Evolutionary conservation across 2,113 vertebrate species (phyloP), one percentile per base, ranked within the genome.

Genomic region (Sialia sialis): DNA sequence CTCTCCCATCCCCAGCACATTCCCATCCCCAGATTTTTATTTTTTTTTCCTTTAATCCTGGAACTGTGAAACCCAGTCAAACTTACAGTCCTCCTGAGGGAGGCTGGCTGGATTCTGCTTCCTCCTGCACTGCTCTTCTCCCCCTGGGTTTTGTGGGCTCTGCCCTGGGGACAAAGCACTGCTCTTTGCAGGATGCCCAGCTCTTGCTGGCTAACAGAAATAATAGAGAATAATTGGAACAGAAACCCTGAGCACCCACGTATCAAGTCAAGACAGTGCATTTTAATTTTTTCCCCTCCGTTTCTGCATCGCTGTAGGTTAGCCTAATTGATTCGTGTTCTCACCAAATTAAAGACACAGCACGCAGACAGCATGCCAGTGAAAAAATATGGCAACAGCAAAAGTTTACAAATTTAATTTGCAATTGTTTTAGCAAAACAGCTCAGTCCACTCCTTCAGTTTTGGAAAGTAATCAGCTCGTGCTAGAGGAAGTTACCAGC

Each of bases 371-470:
- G 60, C 89, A 10, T 77, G 91, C 96, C 95, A 96, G 96, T 67
- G 83, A 54, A 83, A 97, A 97, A 97, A 97, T 92, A 96, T 96
- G 96, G 97, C 97, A 97, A 87, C 74, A 89, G 90, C 60, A 38
- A 94, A 97, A 96, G 94, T 96, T 97, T 93, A 98, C 96, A 96
- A 95, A 94, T 96, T 96, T 96, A 81, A 96, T 97, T 96, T 97
- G 93, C 94, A 63, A 97, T 89, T 97, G 97, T 96, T 97, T 95
- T 96, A 96, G 95, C 94, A 97, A 97, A 98, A 98, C 97, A 97
- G 94, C 93, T 97, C 93, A 94, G 97, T 97, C 96, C 96, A 97
- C 95, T 97, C 96, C 95, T 97, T 97, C 75, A 69, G 89, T 92
- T 97, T 94, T 97, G 97, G 96, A 97, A 97, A 97, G 93, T 95